Evolutionary conservation across 1,140 invertebrate species (phyloP), one percentile per base, ranked within the genome.

Genomic region (Magallana gigas): DNA sequence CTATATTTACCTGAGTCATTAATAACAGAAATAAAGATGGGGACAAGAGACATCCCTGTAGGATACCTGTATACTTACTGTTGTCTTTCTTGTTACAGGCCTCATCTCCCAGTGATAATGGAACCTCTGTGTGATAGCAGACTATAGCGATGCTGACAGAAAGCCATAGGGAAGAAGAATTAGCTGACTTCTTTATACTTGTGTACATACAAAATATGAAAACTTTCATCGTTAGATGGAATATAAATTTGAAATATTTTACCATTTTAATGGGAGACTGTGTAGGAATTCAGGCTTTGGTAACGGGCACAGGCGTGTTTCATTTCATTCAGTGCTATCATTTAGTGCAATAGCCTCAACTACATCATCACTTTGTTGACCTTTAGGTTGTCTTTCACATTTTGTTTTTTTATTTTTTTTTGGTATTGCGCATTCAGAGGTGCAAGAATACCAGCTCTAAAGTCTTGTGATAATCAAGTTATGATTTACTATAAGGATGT

Each of bases 261-360:
- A 76, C 18, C 68, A 9, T 76, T 36, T 76, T 8, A 29, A 76
- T 7, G 68, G 36, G 68, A 76, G 4, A 76, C 9, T 36, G 68
- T n/a, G 0, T 68, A 68, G 64, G 64, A 68, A 18, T 8, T 76
- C 68, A 12, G 68, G 68, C 68, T 76, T 76, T 76, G 68, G 68
- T 76, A 29, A 76, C 36, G 68, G 68, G 68, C 68, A 76, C 68
- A 76, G 68, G 18, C 68, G 23, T 29, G 23, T 76, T 76, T 76
- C 68, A 76, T 76, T 76, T 76, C 68, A 76, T 36, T 76, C 68
- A 76, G 68, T 76, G 68, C 68, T 76, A 76, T 76, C 68, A 76
- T 36, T 76, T 29, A 76, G 11, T 36, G 68, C 68, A 76, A 23
- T 23, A 76, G 68, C 14, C 29, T 11, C 23, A 23, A 29, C 36